These are phyloP conservation scores for Chrysodeixis includens DNA, from an alignment of 2,888 invertebrate species.

Conservation along the genomic window DNA sequence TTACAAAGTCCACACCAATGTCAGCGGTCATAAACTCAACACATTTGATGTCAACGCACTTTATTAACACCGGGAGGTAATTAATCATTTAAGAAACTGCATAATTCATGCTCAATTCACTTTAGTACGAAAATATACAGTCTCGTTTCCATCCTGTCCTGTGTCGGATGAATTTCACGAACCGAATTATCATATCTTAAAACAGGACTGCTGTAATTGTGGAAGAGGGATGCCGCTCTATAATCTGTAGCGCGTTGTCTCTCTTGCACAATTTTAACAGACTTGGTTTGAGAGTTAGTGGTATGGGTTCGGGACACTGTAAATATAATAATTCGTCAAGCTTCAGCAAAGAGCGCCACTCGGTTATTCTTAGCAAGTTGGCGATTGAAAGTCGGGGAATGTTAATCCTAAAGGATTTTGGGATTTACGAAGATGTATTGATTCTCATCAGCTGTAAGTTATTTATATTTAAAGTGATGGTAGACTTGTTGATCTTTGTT, in stretches of 20 bases:
- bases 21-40: neutral
- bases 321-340: slow-evolving; percentile 57
- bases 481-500: slow-evolving; percentile 10
- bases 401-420: slow-evolving; percentile 43
- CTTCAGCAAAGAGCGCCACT: slow-evolving; percentile 42
- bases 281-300: too few species aligned
- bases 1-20: neutral
- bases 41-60: slow-evolving; percentile 27
- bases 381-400: slow-evolving; percentile 44
- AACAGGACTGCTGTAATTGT: too few species aligned
- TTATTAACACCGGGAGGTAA: slow-evolving; percentile 29
- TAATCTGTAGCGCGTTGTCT: too few species aligned
- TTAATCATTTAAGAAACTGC: slow-evolving; percentile 44
- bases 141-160: slow-evolving; percentile 52
- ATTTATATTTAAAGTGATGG: slow-evolving; percentile 6
- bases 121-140: slow-evolving; percentile 32
- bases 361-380: slow-evolving; percentile 37
- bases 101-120: slow-evolving; percentile 15
- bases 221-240: too few species aligned
- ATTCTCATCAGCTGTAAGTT: slow-evolving; percentile 6
- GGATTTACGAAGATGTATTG: slow-evolving; percentile 46
- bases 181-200: too few species aligned
- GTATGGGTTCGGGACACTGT: slow-evolving; percentile 32
- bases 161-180: neutral
- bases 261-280: too few species aligned